Conservation (phyloP, 1,140 invertebrate species). For the Aphelenchoides avenae region DNA sequence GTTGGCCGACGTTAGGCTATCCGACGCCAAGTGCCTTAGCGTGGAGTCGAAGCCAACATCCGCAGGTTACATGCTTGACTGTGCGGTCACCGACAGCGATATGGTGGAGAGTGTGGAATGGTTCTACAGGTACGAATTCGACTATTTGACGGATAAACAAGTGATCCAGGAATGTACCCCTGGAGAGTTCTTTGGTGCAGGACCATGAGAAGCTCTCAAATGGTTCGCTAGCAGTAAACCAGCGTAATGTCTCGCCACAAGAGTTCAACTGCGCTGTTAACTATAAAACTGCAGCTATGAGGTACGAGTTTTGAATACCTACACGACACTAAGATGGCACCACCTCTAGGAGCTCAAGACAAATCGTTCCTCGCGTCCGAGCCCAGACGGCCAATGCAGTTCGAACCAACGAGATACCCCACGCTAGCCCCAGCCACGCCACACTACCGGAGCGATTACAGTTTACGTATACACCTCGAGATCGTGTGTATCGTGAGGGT, state of each 20-base stretch:
- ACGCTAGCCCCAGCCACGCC: not conserved
- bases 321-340: no score
- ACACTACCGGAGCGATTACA: conserved; percentile 20
- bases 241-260: conserved; percentile 7
- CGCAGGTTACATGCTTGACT: conserved; percentile 19
- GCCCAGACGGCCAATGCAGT: not conserved
- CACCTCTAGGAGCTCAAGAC: not conserved
- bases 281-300: not conserved
- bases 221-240: no score
- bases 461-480: conserved; percentile 49
- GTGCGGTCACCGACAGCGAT: not conserved
- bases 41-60: conserved; percentile 19
- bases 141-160: no score
- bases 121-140: no score
- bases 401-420: conserved; percentile 6
- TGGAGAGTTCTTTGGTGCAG: no score
- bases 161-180: no score
- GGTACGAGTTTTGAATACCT: not conserved
- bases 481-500: conserved; percentile 52
- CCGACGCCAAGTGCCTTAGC: not conserved
- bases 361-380: not conserved
- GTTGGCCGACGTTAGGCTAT: no score
- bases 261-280: conserved; percentile 17
- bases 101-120: not conserved
- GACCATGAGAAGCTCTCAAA: no score